Evolutionary conservation across 1,140 invertebrate species (phyloP).

Genomic region (Sycophaga agraensis): DNA sequence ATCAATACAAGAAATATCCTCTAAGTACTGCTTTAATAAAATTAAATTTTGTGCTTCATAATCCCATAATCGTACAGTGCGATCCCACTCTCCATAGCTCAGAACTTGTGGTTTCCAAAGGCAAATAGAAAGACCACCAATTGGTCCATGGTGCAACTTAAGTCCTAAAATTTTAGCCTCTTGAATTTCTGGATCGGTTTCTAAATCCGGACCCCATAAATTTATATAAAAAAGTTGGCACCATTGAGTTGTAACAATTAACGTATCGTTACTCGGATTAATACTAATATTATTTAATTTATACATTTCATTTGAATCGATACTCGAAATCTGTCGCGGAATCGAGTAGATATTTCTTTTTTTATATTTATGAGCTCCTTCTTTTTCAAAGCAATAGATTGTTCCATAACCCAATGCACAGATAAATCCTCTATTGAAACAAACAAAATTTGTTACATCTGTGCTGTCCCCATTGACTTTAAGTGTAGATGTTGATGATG

Average conservation of each 20-base stretch:
- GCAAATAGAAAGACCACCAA: conserved; percentile 78
- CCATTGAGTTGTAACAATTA: conserved; percentile 66
- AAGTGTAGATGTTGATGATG: conserved; percentile 29
- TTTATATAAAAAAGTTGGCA: conserved; percentile 64
- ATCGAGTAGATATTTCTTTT: conserved; percentile 64
- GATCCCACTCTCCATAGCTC: conserved; percentile 77
- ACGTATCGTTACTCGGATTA: conserved; percentile 59
- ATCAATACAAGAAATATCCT: conserved; percentile 76
- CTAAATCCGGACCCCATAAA: conserved; percentile 59
- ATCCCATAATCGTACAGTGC: conserved; percentile 86
- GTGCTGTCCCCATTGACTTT: conserved; percentile 37
- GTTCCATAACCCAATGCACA: conserved; percentile 63
- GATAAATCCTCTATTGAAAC: conserved; percentile 65
- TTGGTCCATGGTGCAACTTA: conserved; percentile 76
- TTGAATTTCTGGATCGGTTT: conserved; percentile 44
- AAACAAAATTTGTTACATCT: conserved; percentile 56
- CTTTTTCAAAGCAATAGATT: conserved; percentile 68
- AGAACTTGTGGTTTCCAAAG: conserved; percentile 87
- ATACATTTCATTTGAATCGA: conserved; percentile 49
- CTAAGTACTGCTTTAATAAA: conserved; percentile 77
- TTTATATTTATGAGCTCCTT: conserved; percentile 61
- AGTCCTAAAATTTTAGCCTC: conserved; percentile 65
- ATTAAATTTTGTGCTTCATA: conserved; percentile 78
- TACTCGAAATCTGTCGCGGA: conserved; percentile 52
- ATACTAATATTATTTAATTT: conserved; percentile 60